Evolutionary conservation across 1,140 invertebrate species (phyloP).

Genomic region (Cardiocondyla obscurior): DNA sequence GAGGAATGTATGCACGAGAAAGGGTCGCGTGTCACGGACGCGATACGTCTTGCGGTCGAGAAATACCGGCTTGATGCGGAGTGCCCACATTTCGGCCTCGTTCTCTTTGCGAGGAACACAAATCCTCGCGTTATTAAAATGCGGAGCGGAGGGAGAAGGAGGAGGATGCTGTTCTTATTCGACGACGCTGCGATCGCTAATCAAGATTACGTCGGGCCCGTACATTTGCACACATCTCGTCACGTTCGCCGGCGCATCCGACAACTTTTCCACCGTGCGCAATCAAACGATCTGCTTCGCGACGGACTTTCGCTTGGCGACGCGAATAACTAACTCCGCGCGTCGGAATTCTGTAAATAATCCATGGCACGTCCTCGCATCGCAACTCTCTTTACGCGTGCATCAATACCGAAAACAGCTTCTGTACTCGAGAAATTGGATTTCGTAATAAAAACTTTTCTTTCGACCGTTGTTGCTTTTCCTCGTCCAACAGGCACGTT

Average conservation of each 20-base stretch:
- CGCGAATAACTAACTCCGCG: not conserved
- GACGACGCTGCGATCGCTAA: not conserved
- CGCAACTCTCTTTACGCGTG: slow-evolving; percentile 22
- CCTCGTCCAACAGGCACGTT: not conserved
- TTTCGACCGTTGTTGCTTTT: slow-evolving; percentile 44
- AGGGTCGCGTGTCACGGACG: slow-evolving; percentile 2
- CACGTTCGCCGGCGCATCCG: not conserved
- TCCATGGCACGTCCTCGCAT: slow-evolving; percentile 37
- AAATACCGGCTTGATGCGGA: not conserved
- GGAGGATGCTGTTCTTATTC: not conserved
- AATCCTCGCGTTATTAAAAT: slow-evolving; percentile 19
- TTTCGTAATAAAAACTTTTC: slow-evolving; percentile 68
- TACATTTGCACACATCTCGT: not conserved
- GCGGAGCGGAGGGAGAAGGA: not conserved
- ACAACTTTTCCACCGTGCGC: slow-evolving; percentile 11
- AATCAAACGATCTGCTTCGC: slow-evolving; percentile 10
- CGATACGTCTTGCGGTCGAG: slow-evolving; percentile 4
- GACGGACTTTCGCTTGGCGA: too few species aligned
- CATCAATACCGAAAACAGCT: not conserved
- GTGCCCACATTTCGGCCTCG: slow-evolving; percentile 17
- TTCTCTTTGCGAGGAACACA: slow-evolving; percentile 20
- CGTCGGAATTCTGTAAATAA: slow-evolving; percentile 65
- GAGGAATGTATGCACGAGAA: not conserved
- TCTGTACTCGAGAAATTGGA: slow-evolving; percentile 56
- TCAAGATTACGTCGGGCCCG: slow-evolving; percentile 5